A percentile compares a stretch with the other conserved stretches of the same genome.
Conservation (phyloP, 37 sponge, comb jelly and placozoan species). For the Agelas oroides region DNA sequence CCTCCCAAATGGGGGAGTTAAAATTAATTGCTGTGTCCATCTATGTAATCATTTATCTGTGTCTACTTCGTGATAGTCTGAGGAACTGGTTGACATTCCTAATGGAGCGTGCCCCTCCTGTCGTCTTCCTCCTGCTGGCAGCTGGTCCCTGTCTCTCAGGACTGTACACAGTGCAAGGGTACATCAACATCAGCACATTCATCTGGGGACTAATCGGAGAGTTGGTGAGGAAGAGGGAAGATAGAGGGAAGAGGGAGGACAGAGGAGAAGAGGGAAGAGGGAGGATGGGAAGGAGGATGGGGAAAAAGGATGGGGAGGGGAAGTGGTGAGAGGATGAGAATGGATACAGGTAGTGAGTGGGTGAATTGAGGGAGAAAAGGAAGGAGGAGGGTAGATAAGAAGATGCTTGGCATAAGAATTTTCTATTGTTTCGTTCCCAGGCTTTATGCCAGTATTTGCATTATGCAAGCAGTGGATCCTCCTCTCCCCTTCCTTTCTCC, state of each 20-base stretch:
- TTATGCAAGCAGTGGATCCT: neutral
- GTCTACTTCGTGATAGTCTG: conserved; percentile 25
- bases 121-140: conserved; percentile 70
- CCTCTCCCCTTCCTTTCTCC: neutral
- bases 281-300: too few species aligned
- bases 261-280: too few species aligned
- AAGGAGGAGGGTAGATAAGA: neutral
- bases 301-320: too few species aligned
- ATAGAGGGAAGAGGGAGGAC: too few species aligned
- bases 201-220: conserved; percentile 56
- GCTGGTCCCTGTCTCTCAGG: conserved; percentile 69
- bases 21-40: too few species aligned
- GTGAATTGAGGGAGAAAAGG: too few species aligned
- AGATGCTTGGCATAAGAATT: too few species aligned
- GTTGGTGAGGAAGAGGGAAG: conserved; percentile 33
- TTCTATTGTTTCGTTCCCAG: neutral
- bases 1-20: too few species aligned
- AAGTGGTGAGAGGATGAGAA: too few species aligned
- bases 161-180: conserved; percentile 44
- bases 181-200: conserved; percentile 58
- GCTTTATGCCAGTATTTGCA: neutral
- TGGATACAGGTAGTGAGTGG: too few species aligned
- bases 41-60: neutral
- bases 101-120: conserved; percentile 82
- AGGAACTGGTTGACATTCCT: conserved; percentile 75